A percentile compares a stretch with the other conserved stretches of the same genome.
Conservation (phyloP, 1,140 invertebrate species). For the Atta texana region DNA sequence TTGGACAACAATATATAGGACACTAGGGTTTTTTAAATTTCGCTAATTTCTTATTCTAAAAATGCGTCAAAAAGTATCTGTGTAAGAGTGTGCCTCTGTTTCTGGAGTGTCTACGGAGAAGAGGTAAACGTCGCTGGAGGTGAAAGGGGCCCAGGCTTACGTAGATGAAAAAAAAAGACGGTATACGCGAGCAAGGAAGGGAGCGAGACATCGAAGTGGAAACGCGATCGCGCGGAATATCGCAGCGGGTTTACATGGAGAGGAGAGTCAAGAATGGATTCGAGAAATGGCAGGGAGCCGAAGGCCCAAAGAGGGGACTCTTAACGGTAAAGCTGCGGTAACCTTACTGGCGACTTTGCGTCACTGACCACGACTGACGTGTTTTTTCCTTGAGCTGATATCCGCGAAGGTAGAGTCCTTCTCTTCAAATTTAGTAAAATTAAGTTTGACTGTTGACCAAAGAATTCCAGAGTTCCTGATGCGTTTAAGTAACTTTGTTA, state of each 20-base stretch:
- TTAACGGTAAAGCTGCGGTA: conserved; percentile 84
- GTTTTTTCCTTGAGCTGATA: conserved; percentile 58
- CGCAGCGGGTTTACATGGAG: conserved; percentile 35
- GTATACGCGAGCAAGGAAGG: conserved; percentile 59
- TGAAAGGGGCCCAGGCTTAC: conserved; percentile 82
- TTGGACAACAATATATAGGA: neutral
- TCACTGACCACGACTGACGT: conserved; percentile 76
- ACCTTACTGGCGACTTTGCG: conserved; percentile 77
- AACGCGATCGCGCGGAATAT: conserved; percentile 76
- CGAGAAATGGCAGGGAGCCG: conserved; percentile 20
- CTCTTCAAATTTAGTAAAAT: neutral
- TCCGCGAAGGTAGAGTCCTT: neutral
- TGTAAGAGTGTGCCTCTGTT: conserved; percentile 10
- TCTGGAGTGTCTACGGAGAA: conserved; percentile 50
- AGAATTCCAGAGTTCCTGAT: neutral
- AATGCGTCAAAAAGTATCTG: neutral
- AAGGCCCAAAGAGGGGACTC: conserved; percentile 60
- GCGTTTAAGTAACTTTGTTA: neutral
- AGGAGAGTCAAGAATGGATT: conserved; percentile 20
- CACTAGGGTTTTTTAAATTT: conserved; percentile 2
- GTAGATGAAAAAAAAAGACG: conserved; percentile 75
- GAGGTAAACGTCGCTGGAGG: conserved; percentile 74
- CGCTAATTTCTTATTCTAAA: neutral
- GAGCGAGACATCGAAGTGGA: conserved; percentile 59
- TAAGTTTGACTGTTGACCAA: neutral